Evolutionary conservation across 2,797 vertebrate species (phyloP), one percentile per base, ranked within the genome.

Genomic region (Phoxinus dragarum): DNA sequence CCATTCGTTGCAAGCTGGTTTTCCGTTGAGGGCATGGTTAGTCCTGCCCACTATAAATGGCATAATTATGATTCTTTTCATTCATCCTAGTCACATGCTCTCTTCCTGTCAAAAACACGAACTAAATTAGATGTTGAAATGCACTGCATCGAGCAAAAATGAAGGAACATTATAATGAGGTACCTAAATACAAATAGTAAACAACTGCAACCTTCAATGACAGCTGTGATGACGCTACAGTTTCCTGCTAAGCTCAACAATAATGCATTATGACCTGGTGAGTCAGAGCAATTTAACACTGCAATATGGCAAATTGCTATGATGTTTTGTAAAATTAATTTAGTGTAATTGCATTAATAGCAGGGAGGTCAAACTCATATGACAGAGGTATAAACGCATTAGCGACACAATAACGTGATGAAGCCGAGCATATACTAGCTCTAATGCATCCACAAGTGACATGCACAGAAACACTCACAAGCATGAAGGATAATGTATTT

Each of bases 291-390:
- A 85, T 79, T 66, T 49, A 80, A 52, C 76, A 42, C 7, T 6
- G 77, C 77, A 80, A 40, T 64, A 73, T 85, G 68, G 34, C 56
- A 85, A 80, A 80, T 72, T 80, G 84, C 75, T 47, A 78, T 56
- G 54, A 52, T 64, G 77, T 74, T 85, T 80, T 80, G 69, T 80
- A 38, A 80, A 80, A 80, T 85, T 66, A 66, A 85, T 74, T 85
- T 80, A 72, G 42, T 66, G 54, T 80, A 85, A 85, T 80, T 80
- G 77, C 77, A 80, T 73, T 80, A 59, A 74, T 52, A 73, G 56
- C 44, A 66, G 34, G 34, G 77, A 80, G 77, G 77, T 85, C 69
- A 85, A 85, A 80, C 44, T 85, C 68, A 85, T 52, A 77, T 54
- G 54, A 72, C 67, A 61, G 67, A 61, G 38, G 54, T 68, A 36